Percentiles rank a stretch among this genome's conserved stretches.
Conservation (phyloP, 1,140 invertebrate genomes). For the Pectinophora gossypiella region DNA sequence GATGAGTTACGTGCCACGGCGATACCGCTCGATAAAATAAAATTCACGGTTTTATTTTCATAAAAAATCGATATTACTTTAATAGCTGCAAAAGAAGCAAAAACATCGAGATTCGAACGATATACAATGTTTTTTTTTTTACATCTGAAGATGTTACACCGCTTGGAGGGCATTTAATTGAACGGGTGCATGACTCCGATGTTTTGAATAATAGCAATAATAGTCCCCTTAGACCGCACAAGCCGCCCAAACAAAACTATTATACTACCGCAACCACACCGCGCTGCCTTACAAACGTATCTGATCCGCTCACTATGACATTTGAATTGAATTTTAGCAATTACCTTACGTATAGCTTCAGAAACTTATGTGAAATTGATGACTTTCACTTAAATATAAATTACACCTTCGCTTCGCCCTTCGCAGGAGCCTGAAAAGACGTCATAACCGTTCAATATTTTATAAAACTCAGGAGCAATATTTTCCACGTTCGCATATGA, state of each 20-base stretch:
- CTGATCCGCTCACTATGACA: too few relatives aligned
- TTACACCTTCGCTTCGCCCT: too few relatives aligned
- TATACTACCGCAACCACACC: background rate
- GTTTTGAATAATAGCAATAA: conserved; percentile 59
- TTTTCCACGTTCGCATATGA: too few relatives aligned
- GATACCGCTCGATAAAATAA: conserved; percentile 58
- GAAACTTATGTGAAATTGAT: too few relatives aligned
- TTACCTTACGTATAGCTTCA: too few relatives aligned
- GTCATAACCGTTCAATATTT: too few relatives aligned
- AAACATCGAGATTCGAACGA: conserved; percentile 36
- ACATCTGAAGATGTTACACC: conserved; percentile 35
- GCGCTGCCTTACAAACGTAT: conserved; percentile 4
- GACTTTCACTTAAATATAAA: too few relatives aligned
- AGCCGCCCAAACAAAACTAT: conserved; percentile 38
- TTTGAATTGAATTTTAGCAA: too few relatives aligned
- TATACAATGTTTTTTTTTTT: conserved; percentile 48
- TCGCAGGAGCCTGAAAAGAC: too few relatives aligned
- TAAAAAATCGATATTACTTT: conserved; percentile 51
- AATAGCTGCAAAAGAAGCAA: conserved; percentile 61
- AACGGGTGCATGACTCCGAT: conserved; percentile 52
- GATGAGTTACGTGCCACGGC: conserved; percentile 52
- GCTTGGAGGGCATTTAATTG: conserved; percentile 51
- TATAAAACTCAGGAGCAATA: too few relatives aligned
- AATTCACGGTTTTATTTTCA: conserved; percentile 52
- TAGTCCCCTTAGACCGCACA: conserved; percentile 36